Base-by-base conservation (phyloP, 1,140 invertebrate genomes). In the Oreohelix idahoensis region DNA sequence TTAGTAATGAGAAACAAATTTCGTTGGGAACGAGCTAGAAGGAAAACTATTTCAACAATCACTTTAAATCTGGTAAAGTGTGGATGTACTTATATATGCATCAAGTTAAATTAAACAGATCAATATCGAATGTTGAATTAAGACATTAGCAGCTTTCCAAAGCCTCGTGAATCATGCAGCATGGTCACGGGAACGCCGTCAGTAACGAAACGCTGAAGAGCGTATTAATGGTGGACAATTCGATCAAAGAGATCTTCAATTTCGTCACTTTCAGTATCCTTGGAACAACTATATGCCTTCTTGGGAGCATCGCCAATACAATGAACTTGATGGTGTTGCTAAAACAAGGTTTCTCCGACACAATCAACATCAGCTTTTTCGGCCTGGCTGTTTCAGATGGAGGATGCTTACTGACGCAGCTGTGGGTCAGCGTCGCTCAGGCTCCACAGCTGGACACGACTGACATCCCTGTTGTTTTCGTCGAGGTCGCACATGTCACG, bases 401-500 rank as follows among this genome's bases (percentile, higher is more conserved):
- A 42, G 29, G 39, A n/a, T 49, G 15, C 13, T 45, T 51, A 4
- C 38, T 79, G 20, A 77, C 66, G 10, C 15, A 51, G 49, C 5
- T 35, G 38, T 71, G 32, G 45, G 35, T 74, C 0, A 36, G 36
- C 84, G 79, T 81, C 78, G 91, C 92, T 53, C 86, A 96, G 96
- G 97, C 84, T 96, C 96, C 80, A 0, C 38, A 23, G 11, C 83
- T 99, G 35, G 94, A 96, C 15, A 98, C 99, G 93, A 93, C 98
- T 0, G 95, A 96, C 92, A 93, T 99, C 87, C 97, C 98, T 0
- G 94, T 99, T 80, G 98, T 99, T 92, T 94, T 93, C 84, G 0
- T 95, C 97, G 71, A 95, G 96, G 92, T 94, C 95, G 0, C 99
- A 99, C 94, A 98, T 98, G 5, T 99, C 98, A 93, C 98, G 96